Percentiles rank a stretch among this genome's conserved stretches.
Evolutionary conservation across 2,888 invertebrate species (phyloP).

Genomic region (Pristionchus entomophagus): DNA sequence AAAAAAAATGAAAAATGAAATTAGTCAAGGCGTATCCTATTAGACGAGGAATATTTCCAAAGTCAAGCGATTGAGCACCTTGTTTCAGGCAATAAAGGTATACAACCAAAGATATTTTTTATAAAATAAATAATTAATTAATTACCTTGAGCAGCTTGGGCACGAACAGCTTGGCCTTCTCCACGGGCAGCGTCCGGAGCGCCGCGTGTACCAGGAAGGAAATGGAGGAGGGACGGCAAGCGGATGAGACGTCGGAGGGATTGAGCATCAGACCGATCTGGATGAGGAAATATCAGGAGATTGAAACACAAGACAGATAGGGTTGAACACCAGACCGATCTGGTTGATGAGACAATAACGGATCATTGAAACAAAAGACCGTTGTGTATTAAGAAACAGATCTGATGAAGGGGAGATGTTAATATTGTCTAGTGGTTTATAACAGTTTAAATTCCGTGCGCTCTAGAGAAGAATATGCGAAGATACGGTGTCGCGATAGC

Average conservation of each 20-base stretch:
- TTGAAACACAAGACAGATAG: not conserved
- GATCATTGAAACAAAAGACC: not conserved
- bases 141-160: constrained; percentile 78
- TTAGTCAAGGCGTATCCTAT: no score
- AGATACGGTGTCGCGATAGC: not conserved
- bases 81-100: no score
- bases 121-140: no score
- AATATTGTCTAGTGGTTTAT: no score
- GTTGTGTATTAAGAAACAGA: not conserved
- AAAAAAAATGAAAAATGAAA: no score
- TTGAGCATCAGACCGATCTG: constrained; percentile 54
- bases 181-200: constrained; percentile 75
- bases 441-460: no score
- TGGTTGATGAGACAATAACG: not conserved
- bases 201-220: constrained; percentile 77
- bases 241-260: constrained; percentile 51
- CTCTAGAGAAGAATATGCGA: not conserved
- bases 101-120: no score
- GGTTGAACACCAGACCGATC: not conserved
- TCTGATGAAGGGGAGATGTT: no score
- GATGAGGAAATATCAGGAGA: no score
- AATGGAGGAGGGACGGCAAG: constrained; percentile 56
- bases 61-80: no score
- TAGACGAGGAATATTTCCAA: no score
- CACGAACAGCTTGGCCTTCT: constrained; percentile 78